These are phyloP conservation scores for Synergus gifuensis DNA, from an alignment of 2,888 invertebrate species.

Conservation along the genomic window DNA sequence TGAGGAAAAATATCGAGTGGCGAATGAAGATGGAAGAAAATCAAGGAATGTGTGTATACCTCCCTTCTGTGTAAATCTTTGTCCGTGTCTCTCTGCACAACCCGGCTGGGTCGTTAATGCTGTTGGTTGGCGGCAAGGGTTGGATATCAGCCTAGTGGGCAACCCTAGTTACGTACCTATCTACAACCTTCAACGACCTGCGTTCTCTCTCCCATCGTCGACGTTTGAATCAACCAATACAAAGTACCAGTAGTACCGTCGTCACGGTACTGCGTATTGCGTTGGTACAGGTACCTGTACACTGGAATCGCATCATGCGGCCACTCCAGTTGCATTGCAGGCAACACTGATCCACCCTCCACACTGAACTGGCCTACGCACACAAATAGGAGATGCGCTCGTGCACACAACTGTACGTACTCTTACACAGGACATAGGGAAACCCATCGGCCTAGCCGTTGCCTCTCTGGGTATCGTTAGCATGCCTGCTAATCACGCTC, in stretches of 20 bases:
- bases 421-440: constrained; percentile 50
- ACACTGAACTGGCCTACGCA: constrained; percentile 52
- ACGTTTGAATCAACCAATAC: constrained; percentile 63
- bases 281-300: constrained; percentile 9
- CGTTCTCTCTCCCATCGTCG: constrained; percentile 55
- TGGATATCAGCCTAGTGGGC: constrained; percentile 48
- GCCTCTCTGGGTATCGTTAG: constrained; percentile 75
- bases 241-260: constrained; percentile 60
- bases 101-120: constrained; percentile 49
- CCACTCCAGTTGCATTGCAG: constrained; percentile 71
- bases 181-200: constrained; percentile 49
- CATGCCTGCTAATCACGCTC: constrained; percentile 78
- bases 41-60: constrained; percentile 36
- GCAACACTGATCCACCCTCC: constrained; percentile 61
- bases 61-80: constrained; percentile 26
- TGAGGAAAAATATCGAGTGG: not conserved
- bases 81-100: constrained; percentile 42
- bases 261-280: constrained; percentile 59
- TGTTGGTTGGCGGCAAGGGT: constrained; percentile 61
- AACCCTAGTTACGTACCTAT: constrained; percentile 44
- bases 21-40: constrained; percentile 47
- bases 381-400: constrained; percentile 43
- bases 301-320: constrained; percentile 64
- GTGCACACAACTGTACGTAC: constrained; percentile 46
- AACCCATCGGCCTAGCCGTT: constrained; percentile 60